Evolutionary conservation across 1,140 invertebrate species (phyloP).

Genomic region (Drosophila lacteicornis): DNA sequence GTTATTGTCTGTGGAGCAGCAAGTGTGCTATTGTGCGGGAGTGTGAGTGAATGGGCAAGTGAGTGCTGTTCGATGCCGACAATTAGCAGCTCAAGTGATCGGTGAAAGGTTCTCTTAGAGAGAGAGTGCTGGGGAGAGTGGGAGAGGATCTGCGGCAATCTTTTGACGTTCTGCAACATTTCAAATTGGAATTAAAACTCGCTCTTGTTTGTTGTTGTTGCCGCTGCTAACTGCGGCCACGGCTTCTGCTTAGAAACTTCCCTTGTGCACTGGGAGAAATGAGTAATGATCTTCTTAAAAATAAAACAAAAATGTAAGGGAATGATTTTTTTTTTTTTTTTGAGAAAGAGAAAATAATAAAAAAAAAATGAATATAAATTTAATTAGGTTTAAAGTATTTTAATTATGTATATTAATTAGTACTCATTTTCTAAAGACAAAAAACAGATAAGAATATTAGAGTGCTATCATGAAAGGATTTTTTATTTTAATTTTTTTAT

Average conservation of each 20-base stretch:
- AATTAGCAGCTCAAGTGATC: slow-evolving; percentile 80
- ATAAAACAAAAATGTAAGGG: too few species aligned
- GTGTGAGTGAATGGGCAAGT: slow-evolving; percentile 24
- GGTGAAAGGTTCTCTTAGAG: slow-evolving; percentile 29
- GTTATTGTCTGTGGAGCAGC: slow-evolving; percentile 25
- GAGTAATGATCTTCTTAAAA: neutral
- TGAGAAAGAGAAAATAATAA: too few species aligned
- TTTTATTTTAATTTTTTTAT: too few species aligned
- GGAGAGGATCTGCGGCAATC: slow-evolving; percentile 46
- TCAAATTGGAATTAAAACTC: slow-evolving; percentile 75
- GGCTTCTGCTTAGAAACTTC: slow-evolving; percentile 36
- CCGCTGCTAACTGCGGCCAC: slow-evolving; percentile 20
- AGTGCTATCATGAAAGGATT: too few species aligned
- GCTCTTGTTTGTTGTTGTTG: slow-evolving; percentile 59
- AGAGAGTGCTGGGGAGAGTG: neutral
- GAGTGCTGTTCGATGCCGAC: slow-evolving; percentile 63
- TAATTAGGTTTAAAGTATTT: too few species aligned
- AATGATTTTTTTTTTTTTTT: too few species aligned
- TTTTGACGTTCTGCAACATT: slow-evolving; percentile 80
- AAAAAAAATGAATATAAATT: too few species aligned
- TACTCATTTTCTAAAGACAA: too few species aligned
- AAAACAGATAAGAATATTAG: too few species aligned
- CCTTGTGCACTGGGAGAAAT: slow-evolving; percentile 9
- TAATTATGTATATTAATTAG: too few species aligned
- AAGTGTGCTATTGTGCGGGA: slow-evolving; percentile 29